Base-by-base conservation (phyloP, 2,113 vertebrate species). In the Electrona antarctica region DNA sequence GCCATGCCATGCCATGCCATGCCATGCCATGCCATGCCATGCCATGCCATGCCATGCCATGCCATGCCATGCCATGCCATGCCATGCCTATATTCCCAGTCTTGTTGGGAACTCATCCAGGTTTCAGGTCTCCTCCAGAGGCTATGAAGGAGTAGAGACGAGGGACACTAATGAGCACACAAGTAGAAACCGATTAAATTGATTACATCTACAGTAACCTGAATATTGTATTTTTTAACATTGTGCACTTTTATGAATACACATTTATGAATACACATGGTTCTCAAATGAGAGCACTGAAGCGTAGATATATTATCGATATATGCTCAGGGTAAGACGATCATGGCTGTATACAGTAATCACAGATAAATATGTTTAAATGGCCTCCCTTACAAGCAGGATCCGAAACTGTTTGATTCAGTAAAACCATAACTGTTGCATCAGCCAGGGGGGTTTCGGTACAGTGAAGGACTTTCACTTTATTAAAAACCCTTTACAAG, bases 51-150 rank as follows among this genome's bases (percentile, higher is more conserved):
- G 4, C 29, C 29, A 33, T 33, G 4, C 29, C 29, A 33, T 33
- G 4, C 29, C 29, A 4, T 33, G 4, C 68, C 21, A 21, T 21
- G 21, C 21, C 21, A 21, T 21, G 21, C 21, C 21, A 46, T 8
- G 56, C 66, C 21, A 72, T 85, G 87, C 90, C 78, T 61, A 60
- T 60, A n/a, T 58, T 62, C 62, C 29, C 49, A 45, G 66, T 78
- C 64, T 69, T 58, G 63, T 69, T 55, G 63, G 76, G 64, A 71
- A 62, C 49, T 70, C 45, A 41, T 58, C 65, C 68, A 79, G 52
- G 70, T 47, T 60, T 85, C 69, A 69, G 55, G 46, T 14, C 62
- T 3, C 29, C 52, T 68, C 2, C 5, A 60, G 7, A 7, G 41
- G 13, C 8, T 21, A 7, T 28, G n/a, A 46, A n/a, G 45, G 33